Evolutionary conservation across 2,113 vertebrate species (phyloP).

Genomic region (Myrmecobius fasciatus): DNA sequence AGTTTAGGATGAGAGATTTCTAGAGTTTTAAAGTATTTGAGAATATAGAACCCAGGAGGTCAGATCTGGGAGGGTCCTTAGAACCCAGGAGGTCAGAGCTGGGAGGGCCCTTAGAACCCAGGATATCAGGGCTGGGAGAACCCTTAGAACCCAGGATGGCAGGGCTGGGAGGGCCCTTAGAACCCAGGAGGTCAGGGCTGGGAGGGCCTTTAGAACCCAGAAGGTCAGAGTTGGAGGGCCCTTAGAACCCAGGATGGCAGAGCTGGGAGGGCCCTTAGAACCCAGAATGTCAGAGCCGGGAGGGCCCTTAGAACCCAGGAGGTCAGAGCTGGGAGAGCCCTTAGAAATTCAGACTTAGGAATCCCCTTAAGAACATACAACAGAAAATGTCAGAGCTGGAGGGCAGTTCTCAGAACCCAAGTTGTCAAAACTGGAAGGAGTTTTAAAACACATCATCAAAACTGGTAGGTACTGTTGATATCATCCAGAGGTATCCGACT

Average conservation of each 20-base stretch:
- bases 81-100: background rate
- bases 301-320: background rate
- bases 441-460: background rate
- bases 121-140: background rate
- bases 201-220: background rate
- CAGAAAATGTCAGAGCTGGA: too few species aligned
- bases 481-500: background rate
- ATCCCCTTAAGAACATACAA: too few species aligned
- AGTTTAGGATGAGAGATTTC: background rate
- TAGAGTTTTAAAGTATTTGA: background rate
- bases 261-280: background rate
- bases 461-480: background rate
- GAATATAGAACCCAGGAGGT: background rate
- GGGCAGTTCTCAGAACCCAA: too few species aligned
- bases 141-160: background rate
- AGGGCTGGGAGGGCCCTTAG: too few species aligned
- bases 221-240: background rate
- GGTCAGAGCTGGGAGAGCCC: too few species aligned
- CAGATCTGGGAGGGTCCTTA: background rate
- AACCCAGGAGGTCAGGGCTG: background rate
- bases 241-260: background rate
- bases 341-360: too few species aligned
- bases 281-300: too few species aligned
- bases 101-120: background rate
- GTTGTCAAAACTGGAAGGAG: background rate